These are phyloP conservation scores for Yoshiicerus persimilis DNA, from an alignment of 1,140 invertebrate genomes.

Conservation along the genomic window DNA sequence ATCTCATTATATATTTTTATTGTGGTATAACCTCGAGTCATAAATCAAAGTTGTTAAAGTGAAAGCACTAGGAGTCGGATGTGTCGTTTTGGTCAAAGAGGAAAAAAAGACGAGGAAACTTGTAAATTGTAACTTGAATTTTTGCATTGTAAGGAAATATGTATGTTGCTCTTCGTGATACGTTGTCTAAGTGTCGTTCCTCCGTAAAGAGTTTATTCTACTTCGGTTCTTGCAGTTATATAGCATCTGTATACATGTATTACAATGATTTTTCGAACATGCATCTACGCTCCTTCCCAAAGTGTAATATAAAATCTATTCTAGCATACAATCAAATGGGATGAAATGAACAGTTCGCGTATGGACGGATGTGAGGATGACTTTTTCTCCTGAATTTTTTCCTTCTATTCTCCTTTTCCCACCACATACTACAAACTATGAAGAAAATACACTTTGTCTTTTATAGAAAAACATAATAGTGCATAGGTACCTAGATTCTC, in stretches of 20 bases:
- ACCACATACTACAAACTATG: background rate
- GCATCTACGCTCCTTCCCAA: background rate
- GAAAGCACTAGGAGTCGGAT: background rate
- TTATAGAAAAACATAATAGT: background rate
- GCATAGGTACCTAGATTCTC: background rate
- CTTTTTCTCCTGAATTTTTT: constrained; percentile 13
- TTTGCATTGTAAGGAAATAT: constrained; percentile 12
- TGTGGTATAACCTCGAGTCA: background rate
- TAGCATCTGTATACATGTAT: background rate
- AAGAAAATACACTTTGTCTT: background rate
- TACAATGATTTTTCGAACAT: background rate
- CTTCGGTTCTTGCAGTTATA: background rate
- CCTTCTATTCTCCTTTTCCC: background rate
- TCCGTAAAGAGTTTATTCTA: background rate
- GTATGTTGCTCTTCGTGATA: background rate
- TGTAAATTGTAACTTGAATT: background rate
- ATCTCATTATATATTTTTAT: constrained; percentile 10
- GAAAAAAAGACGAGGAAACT: background rate
- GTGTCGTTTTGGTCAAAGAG: background rate
- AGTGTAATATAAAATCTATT: background rate
- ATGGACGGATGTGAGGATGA: constrained; percentile 14
- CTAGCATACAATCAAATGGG: constrained; percentile 20
- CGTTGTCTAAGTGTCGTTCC: background rate
- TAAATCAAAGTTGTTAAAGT: constrained; percentile 7
- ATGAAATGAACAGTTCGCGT: constrained; percentile 16